Base-by-base conservation (phyloP, 2,797 vertebrate genomes). In the Ptychadena robeensis region DNA sequence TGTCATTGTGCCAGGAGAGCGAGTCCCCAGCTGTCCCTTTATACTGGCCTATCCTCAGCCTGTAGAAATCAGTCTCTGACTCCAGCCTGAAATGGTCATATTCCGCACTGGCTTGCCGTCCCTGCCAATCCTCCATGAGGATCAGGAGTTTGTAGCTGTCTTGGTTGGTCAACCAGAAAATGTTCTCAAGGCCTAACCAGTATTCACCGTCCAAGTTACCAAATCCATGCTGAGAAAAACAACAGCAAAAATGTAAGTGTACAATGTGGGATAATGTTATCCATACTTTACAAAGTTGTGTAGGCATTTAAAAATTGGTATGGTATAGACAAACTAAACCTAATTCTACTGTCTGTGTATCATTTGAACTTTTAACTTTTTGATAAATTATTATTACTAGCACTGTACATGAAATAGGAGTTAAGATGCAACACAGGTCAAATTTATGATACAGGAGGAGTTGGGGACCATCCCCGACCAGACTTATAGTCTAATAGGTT, bases 1-100 rank as follows among this genome's bases (percentile, higher is more conserved):
- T 96, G 89, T 96, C 95, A 64, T 91, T 96, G 89, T 98, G 96
- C 96, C 96, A 98, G 9, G 96, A 96, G 1, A 98, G 93, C 0
- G 96, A 98, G 86, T 98, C 96, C 0, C 96, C 96, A 0, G 96
- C 96, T 0, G 86, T 96, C 28, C 96, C 96, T 0, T 89, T 92
- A 88, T 97, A 98, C 27, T 92, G 93, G 44, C 96, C 96, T 18
- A 98, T 91, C 10, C 94, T 91, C 83, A 98, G 89, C 12, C 96
- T 92, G 87, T 97, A 98, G 92, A 94, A 94, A 87, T 97, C 96
- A 0, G 87, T 96, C 90, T 97, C 96, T 0, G 96, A 90, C 53
- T 96, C 96, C 87, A 98, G 75, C 22, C 88, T 88, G 82, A 98
- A 97, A 85, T 92, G 91, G 86, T 96, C 94, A 0, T 97, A 98